These are phyloP conservation scores for Phylloscopus trochiloides DNA, from an alignment of 2,113 vertebrate species.

Conservation along the genomic window DNA sequence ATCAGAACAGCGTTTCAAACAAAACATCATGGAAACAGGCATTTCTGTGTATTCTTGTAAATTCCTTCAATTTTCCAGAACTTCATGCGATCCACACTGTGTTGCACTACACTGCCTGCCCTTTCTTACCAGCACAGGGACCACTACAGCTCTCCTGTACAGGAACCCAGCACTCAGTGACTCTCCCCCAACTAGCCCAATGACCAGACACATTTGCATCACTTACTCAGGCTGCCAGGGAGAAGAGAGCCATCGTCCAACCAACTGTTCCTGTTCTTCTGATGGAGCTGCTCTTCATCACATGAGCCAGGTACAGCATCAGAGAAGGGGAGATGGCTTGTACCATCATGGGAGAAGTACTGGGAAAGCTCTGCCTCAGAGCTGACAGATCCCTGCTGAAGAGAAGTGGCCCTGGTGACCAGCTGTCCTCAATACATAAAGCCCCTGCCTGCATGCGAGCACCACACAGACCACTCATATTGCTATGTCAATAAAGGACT, in stretches of 20 bases:
- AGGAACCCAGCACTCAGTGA: neutral
- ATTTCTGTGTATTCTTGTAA: neutral
- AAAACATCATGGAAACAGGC: neutral
- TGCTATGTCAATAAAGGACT: neutral
- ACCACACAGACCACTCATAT: neutral
- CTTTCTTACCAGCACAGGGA: neutral
- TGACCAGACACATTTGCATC: neutral
- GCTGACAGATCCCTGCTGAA: constrained; percentile 84
- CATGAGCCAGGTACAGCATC: constrained; percentile 74
- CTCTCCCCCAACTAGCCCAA: neutral
- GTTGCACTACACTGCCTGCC: neutral
- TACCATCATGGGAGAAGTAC: constrained; percentile 79
- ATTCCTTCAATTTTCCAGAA: neutral
- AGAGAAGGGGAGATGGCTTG: constrained; percentile 73
- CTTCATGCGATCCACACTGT: neutral
- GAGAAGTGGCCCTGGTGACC: neutral
- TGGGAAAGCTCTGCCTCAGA: constrained; percentile 88
- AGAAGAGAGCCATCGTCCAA: constrained; percentile 69
- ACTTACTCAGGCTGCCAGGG: constrained; percentile 61
- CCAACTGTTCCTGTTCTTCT: constrained; percentile 73
- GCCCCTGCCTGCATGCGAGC: neutral
- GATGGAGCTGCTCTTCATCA: constrained; percentile 76
- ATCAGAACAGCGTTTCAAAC: neutral
- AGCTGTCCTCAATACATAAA: accelerated
- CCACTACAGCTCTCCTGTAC: neutral